Percentiles rank a stretch among this genome's conserved stretches.
Conservation (phyloP, 1,140 invertebrate species). For the Macrobrachium nipponense region DNA sequence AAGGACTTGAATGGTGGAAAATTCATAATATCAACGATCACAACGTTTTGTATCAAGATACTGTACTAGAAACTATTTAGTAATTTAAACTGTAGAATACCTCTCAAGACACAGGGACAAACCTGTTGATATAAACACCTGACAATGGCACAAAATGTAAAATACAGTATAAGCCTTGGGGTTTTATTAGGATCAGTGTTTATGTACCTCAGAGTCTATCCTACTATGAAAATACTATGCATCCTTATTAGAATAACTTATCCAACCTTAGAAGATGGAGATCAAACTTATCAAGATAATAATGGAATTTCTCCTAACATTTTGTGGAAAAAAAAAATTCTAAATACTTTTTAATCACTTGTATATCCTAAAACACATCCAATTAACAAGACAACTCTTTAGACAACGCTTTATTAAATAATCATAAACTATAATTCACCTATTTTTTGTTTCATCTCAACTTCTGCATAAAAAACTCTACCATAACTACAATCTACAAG, state of each 20-base stretch:
- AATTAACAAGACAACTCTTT: conserved; percentile 35
- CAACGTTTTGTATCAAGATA: conserved; percentile 42
- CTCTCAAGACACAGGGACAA: conserved; percentile 9
- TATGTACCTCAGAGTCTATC: too few relatives aligned
- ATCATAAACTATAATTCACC: conserved; percentile 31
- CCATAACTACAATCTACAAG: conserved; percentile 30
- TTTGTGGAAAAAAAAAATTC: too few relatives aligned
- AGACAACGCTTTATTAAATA: conserved; percentile 45
- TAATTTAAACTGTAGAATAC: conserved; percentile 15
- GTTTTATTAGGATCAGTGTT: too few relatives aligned
- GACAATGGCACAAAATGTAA: not conserved
- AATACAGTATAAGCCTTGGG: too few relatives aligned
- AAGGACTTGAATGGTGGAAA: conserved; percentile 57
- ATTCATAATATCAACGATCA: conserved; percentile 42
- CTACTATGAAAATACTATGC: too few relatives aligned
- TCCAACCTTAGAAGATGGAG: too few relatives aligned
- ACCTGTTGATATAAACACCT: conserved; percentile 27
- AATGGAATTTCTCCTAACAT: too few relatives aligned
- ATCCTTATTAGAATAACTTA: too few relatives aligned
- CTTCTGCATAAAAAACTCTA: conserved; percentile 35
- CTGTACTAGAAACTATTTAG: conserved; percentile 21
- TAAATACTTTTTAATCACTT: too few relatives aligned
- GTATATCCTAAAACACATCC: conserved; percentile 31
- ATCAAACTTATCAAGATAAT: too few relatives aligned
- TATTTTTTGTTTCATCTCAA: conserved; percentile 35